Evolutionary conservation across 2,888 invertebrate species (phyloP).

Genomic region (Sarcophaga subvicina): DNA sequence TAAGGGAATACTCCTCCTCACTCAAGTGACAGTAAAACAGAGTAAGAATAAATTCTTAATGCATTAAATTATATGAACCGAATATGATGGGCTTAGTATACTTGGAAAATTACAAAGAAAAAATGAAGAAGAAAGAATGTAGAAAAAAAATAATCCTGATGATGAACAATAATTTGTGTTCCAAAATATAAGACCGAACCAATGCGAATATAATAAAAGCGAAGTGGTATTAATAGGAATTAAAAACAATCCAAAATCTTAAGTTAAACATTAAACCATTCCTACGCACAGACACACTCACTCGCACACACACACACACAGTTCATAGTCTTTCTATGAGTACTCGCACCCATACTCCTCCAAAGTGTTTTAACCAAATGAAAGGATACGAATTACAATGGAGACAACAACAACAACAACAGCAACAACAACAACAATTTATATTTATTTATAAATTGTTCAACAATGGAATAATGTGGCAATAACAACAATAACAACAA

Average conservation of each 20-base stretch:
- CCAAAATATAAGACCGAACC: slow-evolving; percentile 12
- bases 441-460: slow-evolving; percentile 42
- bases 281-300: not conserved
- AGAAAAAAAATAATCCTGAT: slow-evolving; percentile 9
- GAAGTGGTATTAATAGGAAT: slow-evolving; percentile 58
- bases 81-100: slow-evolving; percentile 53
- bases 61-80: slow-evolving; percentile 50
- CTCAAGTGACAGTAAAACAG: no score
- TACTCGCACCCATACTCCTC: not conserved
- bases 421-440: not conserved
- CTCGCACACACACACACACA: no score
- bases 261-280: slow-evolving; percentile 48
- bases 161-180: slow-evolving; percentile 34
- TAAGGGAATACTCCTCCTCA: no score
- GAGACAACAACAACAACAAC: not conserved
- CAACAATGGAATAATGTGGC: slow-evolving; percentile 6
- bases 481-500: slow-evolving; percentile 1
- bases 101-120: not conserved
- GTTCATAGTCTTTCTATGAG: no score
- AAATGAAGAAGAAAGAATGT: not conserved
- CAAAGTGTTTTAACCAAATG: slow-evolving; percentile 51
- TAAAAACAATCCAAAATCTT: slow-evolving; percentile 54
- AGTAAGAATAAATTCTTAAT: slow-evolving; percentile 17
- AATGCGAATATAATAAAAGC: slow-evolving; percentile 8
- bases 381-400: not conserved